Evolutionary conservation across 1,140 invertebrate species (phyloP).

Genomic region (Zaprionus ghesquierei): DNA sequence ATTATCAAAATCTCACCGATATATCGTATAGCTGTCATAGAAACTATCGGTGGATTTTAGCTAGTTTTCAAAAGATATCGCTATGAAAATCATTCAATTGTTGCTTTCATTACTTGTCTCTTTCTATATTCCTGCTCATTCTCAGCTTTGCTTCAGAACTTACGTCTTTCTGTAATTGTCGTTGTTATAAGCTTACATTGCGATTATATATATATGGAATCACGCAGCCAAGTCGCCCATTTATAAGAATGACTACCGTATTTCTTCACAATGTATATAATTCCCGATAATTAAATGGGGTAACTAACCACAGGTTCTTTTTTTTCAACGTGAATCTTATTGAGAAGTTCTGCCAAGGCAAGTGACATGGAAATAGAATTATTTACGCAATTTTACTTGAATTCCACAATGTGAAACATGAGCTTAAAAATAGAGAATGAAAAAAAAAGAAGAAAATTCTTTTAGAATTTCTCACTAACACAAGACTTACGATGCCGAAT

Average conservation of each 20-base stretch:
- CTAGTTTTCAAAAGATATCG: too few species aligned
- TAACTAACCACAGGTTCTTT: not conserved
- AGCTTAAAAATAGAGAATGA: not conserved
- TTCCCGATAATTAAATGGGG: not conserved
- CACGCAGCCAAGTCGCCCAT: not conserved
- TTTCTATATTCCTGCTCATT: too few species aligned
- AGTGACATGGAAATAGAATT: not conserved
- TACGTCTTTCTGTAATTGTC: not conserved
- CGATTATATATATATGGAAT: not conserved
- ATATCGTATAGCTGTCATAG: too few species aligned
- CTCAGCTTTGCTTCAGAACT: not conserved
- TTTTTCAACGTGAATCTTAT: not conserved
- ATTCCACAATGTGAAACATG: not conserved
- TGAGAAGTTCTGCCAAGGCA: not conserved
- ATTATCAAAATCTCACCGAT: too few species aligned
- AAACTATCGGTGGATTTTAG: too few species aligned
- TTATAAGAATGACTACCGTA: not conserved
- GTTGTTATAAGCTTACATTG: not conserved
- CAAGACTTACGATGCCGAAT: not conserved
- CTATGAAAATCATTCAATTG: too few species aligned
- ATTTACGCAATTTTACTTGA: not conserved
- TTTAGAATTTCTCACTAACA: not conserved
- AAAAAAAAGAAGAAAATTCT: not conserved
- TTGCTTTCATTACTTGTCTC: too few species aligned
- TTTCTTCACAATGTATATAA: not conserved